phyloP scores from a whole-genome alignment of 1,140 invertebrate species.

The Cherax destructor region DNA sequence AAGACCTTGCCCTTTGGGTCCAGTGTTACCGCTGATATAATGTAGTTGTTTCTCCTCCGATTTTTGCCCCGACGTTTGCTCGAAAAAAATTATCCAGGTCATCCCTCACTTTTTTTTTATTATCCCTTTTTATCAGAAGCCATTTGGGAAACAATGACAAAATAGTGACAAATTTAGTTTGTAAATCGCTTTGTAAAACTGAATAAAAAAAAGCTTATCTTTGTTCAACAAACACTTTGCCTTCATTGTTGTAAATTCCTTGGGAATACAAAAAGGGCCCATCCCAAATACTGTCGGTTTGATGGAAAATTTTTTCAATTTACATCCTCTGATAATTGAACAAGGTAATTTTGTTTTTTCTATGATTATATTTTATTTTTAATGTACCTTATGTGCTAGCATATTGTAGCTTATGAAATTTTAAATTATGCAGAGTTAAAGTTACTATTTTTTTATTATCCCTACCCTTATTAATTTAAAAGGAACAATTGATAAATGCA shows the following conservation, averaged over 20 bases:
- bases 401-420: constrained; percentile 60
- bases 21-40: not conserved
- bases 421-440: constrained; percentile 60
- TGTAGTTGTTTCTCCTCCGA: not conserved
- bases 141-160: not conserved
- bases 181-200: not conserved
- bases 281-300: constrained; percentile 27
- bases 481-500: not conserved
- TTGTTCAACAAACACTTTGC: constrained; percentile 13
- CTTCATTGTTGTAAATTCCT: constrained; percentile 16
- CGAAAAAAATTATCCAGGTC: not conserved
- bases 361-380: constrained; percentile 51
- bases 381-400: constrained; percentile 58
- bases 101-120: not conserved
- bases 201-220: not conserved
- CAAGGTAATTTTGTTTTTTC: constrained; percentile 60
- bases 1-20: not conserved
- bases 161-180: constrained; percentile 5
- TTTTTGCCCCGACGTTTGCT: not conserved
- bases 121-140: not conserved
- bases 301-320: constrained; percentile 26
- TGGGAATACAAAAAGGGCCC: constrained; percentile 1
- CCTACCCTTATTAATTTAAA: not conserved
- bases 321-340: constrained; percentile 24
- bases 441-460: constrained; percentile 31